Evolutionary conservation across 2,797 vertebrate species (phyloP), one percentile per base, ranked within the genome.

Genomic region (Kryptolebias ocellatus): DNA sequence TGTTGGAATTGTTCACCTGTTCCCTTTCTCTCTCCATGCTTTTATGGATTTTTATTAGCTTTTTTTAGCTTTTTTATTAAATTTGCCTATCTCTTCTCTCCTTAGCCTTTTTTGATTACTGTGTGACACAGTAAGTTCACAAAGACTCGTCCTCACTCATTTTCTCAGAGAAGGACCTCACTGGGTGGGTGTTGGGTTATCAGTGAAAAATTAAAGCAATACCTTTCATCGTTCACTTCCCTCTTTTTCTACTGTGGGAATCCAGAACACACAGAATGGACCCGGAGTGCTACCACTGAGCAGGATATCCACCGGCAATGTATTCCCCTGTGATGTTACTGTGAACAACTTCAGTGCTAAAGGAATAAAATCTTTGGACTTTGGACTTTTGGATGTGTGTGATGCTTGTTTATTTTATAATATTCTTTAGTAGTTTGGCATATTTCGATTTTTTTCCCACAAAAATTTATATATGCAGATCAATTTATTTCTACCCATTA

Each of bases 331-430:
- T 96, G 95, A 93, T 92, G 95, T 95, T 95, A 96, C 96, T 97
- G 96, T 97, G 97, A 97, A 95, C 94, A 93, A 95, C 94, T 94
- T 95, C 93, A 95, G 93, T 96, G 95, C 96, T 94, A 90, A 95
- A 95, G 88, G 93, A 94, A 97, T 97, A 97, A 97, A 34, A 98
- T 93, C 95, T 94, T 95, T 96, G 96, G 94, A 93, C 93, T 95
- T 94, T 93, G 78, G 67, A n/a, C 5, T 46, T 17, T 12, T 60
- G 67, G 20, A 2, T 28, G 54, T 6, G 55, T 27, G 14, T 34
- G 6, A 9, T 8, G 2, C 67, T 64, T n/a, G 29, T 16, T 34
- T 27, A 52, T 15, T 52, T 27, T 10, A 47, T 6, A 34, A 34
- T 24, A 24, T 9, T 24, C 34, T 34, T 9, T 34, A 7, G 20